phyloP scores from a whole-genome alignment of 2,797 vertebrate species.

The Triplophysa yarkandensis region DNA sequence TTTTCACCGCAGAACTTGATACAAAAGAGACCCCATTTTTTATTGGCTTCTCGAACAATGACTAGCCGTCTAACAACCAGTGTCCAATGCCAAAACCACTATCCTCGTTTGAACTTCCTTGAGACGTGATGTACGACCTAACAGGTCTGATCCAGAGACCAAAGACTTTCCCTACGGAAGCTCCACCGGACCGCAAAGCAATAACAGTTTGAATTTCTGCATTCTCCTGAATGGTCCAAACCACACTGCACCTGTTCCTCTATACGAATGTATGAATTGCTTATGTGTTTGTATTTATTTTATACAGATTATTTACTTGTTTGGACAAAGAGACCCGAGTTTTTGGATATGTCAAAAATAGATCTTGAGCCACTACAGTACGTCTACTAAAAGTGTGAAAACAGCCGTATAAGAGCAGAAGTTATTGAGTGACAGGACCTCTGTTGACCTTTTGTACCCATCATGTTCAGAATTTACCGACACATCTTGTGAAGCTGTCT shows the following conservation, averaged over 20 bases:
- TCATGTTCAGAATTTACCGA: no score
- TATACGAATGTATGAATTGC: neutral
- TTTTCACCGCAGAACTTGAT: neutral
- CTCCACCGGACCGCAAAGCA: neutral
- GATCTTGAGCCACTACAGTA: neutral
- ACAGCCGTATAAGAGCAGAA: neutral
- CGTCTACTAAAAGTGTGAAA: neutral
- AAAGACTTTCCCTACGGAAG: neutral
- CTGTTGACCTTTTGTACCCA: no score
- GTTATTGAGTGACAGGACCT: neutral
- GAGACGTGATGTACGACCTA: neutral
- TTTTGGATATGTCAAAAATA: no score
- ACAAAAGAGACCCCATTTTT: slow-evolving; percentile 5
- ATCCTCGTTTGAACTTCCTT: slow-evolving; percentile 30
- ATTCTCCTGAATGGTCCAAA: neutral
- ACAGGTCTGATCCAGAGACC: slow-evolving; percentile 7
- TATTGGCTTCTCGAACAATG: slow-evolving; percentile 3
- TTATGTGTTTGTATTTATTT: no score
- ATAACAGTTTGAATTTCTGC: neutral
- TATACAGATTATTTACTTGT: no score
- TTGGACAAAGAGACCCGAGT: no score
- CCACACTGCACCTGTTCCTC: neutral
- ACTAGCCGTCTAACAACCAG: neutral
- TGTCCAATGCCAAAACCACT: slow-evolving; percentile 24
- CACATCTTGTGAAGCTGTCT: no score